A percentile compares a stretch with the other conserved stretches of the same genome.
phyloP scores from a whole-genome alignment of 2,888 invertebrate genomes.

The Periphyllus acericola region DNA sequence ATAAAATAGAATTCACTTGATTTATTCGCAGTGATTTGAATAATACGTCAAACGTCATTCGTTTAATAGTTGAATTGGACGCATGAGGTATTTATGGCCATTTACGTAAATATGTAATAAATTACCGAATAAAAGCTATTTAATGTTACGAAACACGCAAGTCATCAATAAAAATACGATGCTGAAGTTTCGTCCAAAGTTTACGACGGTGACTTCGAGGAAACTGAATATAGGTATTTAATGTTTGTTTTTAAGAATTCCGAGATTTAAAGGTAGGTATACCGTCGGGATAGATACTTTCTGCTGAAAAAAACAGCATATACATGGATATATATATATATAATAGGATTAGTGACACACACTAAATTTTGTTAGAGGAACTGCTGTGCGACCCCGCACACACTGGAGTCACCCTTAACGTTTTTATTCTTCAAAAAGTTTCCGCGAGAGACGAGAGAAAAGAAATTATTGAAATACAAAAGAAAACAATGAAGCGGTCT shows the following conservation, averaged over 20 bases:
- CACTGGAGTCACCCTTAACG: not conserved
- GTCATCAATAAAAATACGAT: not conserved
- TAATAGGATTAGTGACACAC: not conserved
- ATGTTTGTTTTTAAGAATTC: not conserved
- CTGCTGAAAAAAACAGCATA: not conserved
- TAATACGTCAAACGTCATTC: too few species aligned
- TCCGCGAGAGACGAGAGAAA: not conserved
- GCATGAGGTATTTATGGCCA: too few species aligned
- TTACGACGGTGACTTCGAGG: not conserved
- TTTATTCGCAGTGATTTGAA: too few species aligned
- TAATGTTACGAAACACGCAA: too few species aligned
- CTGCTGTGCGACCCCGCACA: not conserved
- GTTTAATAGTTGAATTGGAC: too few species aligned
- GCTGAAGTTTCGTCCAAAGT: not conserved
- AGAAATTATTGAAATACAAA: conserved; percentile 19
- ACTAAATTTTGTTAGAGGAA: not conserved
- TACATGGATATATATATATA: too few species aligned
- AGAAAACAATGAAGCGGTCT: not conserved
- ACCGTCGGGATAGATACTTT: not conserved
- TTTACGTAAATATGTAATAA: not conserved
- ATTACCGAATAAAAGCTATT: not conserved
- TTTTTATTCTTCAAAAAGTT: conserved; percentile 27
- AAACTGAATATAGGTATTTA: not conserved
- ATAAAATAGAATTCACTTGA: too few species aligned
- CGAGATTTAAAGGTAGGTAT: not conserved